These are phyloP conservation scores for Hypena proboscidalis DNA, from an alignment of 2,888 invertebrate genomes.

Conservation along the genomic window DNA sequence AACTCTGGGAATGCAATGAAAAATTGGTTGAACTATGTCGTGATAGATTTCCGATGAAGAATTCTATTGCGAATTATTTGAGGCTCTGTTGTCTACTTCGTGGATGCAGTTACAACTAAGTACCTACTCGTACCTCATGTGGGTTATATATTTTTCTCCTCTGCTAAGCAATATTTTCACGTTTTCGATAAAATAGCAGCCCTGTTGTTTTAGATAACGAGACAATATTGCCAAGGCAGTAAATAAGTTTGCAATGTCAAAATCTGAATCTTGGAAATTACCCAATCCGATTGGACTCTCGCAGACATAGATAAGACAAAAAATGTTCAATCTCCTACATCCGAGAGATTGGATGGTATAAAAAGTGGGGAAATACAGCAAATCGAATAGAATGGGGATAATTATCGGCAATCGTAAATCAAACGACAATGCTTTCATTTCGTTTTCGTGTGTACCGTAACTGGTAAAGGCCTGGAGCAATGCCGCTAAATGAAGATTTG, in stretches of 20 bases:
- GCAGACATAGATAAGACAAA: conserved; percentile 14
- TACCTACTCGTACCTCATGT: too few relatives aligned
- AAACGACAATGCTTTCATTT: conserved; percentile 65
- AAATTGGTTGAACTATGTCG: too few relatives aligned
- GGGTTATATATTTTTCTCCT: too few relatives aligned
- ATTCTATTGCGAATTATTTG: too few relatives aligned
- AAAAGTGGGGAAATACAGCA: conserved; percentile 48
- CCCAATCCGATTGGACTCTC: conserved; percentile 20
- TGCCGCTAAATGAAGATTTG: conserved; percentile 72
- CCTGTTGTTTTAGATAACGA: too few relatives aligned
- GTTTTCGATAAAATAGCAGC: conserved; percentile 11
- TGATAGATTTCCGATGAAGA: too few relatives aligned
- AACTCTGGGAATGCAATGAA: too few relatives aligned
- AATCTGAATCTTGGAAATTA: conserved; percentile 22
- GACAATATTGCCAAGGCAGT: conserved; percentile 2
- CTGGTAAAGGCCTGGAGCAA: conserved; percentile 57
- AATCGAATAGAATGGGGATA: conserved; percentile 54
- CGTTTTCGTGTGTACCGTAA: conserved; percentile 56
- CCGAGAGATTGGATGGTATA: conserved; percentile 31
- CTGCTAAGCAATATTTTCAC: too few relatives aligned
- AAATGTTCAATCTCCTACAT: conserved; percentile 18
- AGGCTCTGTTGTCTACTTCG: too few relatives aligned
- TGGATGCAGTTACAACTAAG: too few relatives aligned
- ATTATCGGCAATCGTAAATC: conserved; percentile 67
- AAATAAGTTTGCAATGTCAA: conserved; percentile 14